phyloP scores from a whole-genome alignment of 2,797 vertebrate genomes.

The Antrozous pallidus region DNA sequence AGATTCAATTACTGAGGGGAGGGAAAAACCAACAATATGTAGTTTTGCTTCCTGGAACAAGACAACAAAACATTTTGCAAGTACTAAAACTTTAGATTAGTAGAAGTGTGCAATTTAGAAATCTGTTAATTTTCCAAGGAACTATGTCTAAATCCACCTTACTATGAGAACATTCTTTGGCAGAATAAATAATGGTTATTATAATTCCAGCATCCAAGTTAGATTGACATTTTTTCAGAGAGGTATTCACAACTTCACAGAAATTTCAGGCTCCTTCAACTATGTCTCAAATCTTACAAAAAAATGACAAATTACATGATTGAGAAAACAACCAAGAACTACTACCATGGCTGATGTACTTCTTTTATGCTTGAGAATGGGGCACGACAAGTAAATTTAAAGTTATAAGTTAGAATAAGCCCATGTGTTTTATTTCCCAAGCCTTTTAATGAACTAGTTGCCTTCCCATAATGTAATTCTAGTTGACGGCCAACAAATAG shows the following conservation, averaged over 20 bases:
- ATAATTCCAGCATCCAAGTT: not conserved
- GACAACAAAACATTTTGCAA: not conserved
- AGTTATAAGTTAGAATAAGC: not conserved
- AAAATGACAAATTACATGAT: not conserved
- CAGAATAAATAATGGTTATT: not conserved
- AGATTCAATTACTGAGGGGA: slow-evolving; percentile 14
- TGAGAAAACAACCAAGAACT: not conserved
- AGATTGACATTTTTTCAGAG: not conserved
- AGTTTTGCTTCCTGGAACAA: slow-evolving; percentile 27
- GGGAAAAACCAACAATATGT: not conserved
- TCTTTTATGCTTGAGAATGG: not conserved
- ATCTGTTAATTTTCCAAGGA: not conserved
- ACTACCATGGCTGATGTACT: too few species aligned
- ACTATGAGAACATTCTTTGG: not conserved
- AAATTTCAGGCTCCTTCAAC: not conserved
- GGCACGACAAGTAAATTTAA: not conserved
- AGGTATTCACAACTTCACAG: not conserved
- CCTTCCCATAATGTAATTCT: not conserved
- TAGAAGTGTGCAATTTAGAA: not conserved
- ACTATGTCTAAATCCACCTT: not conserved
- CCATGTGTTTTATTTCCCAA: not conserved
- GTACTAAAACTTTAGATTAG: not conserved
- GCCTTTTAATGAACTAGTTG: not conserved
- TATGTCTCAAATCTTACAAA: not conserved
- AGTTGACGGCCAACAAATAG: not conserved